Evolutionary conservation across 1,140 invertebrate species (phyloP).

Genomic region (Drosophila sulfurigaster): DNA sequence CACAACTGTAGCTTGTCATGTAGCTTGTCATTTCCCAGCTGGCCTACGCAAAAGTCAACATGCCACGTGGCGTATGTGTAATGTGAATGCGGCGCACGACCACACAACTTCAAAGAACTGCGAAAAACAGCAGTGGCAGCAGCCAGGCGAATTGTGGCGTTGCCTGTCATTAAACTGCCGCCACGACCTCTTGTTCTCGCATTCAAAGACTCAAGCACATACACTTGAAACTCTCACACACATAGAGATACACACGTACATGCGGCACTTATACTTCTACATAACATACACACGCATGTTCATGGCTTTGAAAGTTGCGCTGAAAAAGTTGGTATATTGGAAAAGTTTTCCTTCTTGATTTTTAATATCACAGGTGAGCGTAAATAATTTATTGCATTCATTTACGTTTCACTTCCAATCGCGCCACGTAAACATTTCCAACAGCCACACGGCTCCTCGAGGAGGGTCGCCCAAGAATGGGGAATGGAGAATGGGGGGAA

Average conservation of each 20-base stretch:
- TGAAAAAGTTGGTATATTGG: slow-evolving; percentile 82
- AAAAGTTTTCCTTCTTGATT: slow-evolving; percentile 83
- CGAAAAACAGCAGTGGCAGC: slow-evolving; percentile 37
- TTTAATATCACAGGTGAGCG: slow-evolving; percentile 84
- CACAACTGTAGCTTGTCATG: slow-evolving; percentile 4
- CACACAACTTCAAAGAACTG: slow-evolving; percentile 70
- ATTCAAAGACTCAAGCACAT: slow-evolving; percentile 26
- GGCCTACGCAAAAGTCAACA: background rate
- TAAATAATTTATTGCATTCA: slow-evolving; percentile 84
- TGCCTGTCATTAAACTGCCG: slow-evolving; percentile 72
- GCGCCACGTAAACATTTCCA: slow-evolving; percentile 73
- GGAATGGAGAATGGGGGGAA: background rate
- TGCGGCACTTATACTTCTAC: too few species aligned
- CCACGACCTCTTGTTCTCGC: slow-evolving; percentile 23
- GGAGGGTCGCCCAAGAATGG: background rate
- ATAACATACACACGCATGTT: slow-evolving; percentile 17
- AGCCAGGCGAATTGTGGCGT: slow-evolving; percentile 54
- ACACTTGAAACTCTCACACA: slow-evolving; percentile 17
- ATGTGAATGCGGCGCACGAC: slow-evolving; percentile 40
- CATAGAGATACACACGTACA: too few species aligned
- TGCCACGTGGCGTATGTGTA: slow-evolving; percentile 66
- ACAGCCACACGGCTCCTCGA: slow-evolving; percentile 10
- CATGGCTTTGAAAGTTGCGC: slow-evolving; percentile 60
- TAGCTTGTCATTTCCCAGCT: slow-evolving; percentile 4
- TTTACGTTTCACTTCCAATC: slow-evolving; percentile 84